Base-by-base conservation (phyloP, 1,140 invertebrate species). In the Liolophura sinensis region DNA sequence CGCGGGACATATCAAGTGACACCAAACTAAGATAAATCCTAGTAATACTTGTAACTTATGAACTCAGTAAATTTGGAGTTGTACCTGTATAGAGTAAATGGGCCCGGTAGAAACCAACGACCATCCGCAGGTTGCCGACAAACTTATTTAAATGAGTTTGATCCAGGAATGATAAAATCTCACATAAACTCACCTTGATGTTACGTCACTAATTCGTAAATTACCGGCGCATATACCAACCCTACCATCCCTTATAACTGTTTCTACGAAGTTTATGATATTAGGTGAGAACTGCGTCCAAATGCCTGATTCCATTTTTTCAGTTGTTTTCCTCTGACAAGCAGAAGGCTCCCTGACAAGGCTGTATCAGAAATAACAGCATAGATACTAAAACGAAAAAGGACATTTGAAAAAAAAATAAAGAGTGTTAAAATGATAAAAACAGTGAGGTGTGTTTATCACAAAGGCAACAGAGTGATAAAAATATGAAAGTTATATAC, bases 201-300 rank as follows among this genome's bases (percentile, higher is more conserved):
- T 68, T 15, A 76, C 54, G 55, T 79, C 73, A 22, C 61, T 71
- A 47, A 79, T 64, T 57, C 68, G 65, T 5, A 73, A 55, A 25
- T 67, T 64, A 56, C 72, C 75, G 22, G 68, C 64, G 60, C 75
- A 75, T 48, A 79, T 69, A 5, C 75, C 70, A 65, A 76, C 63
- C 59, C 70, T 69, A 27, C 73, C 70, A n/a, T 77, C 50, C n/a
- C 60, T 64, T 31, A 74, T 52, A 25, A 77, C 47, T 16, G 68
- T 64, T 55, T 77, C 68, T 18, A 77, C 67, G 47, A 72, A 71
- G 58, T 68, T 67, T 20, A 65, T 69, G 15, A 79, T 73, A 25
- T 72, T 67, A 18, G 77, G 73, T 16, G 73, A 67, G 51, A 78
- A 67, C 31, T 5, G 3, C 31, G 31, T 40, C 31, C 31, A 40